phyloP scores from a whole-genome alignment of 2,797 vertebrate species.

The Dendrocincla tyrannina region DNA sequence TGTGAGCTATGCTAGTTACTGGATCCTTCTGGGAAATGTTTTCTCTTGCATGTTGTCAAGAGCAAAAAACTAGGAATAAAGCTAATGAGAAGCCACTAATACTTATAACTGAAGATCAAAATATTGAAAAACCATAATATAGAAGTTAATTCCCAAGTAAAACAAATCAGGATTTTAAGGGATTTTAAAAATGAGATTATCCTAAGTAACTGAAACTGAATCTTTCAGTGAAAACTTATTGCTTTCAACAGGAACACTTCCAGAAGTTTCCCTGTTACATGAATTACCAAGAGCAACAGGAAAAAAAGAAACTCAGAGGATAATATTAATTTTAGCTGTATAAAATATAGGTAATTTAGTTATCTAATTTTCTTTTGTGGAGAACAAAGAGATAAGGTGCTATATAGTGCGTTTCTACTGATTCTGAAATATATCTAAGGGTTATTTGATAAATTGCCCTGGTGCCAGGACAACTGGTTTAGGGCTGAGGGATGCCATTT shows the following conservation, averaged over 20 bases:
- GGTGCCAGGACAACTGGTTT: neutral
- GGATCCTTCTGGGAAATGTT: neutral
- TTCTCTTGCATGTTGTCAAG: neutral
- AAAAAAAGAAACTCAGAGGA: neutral
- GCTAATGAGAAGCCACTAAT: neutral
- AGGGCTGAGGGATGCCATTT: neutral
- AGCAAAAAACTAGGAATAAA: neutral
- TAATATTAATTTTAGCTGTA: neutral
- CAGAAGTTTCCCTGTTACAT: neutral
- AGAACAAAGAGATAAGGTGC: neutral
- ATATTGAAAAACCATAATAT: neutral
- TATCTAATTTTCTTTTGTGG: neutral
- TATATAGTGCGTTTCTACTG: neutral
- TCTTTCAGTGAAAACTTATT: neutral
- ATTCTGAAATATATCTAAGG: neutral
- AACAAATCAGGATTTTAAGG: neutral
- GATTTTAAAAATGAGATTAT: neutral
- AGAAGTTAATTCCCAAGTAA: neutral
- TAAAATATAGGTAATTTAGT: neutral
- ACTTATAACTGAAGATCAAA: neutral
- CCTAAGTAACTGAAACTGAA: neutral
- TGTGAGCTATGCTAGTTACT: neutral
- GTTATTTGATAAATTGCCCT: neutral
- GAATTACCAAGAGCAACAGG: neutral
- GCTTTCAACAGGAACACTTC: neutral